Percentiles rank a stretch among this genome's conserved stretches.
Evolutionary conservation across 2,113 vertebrate species (phyloP).

Genomic region (Progne subis): DNA sequence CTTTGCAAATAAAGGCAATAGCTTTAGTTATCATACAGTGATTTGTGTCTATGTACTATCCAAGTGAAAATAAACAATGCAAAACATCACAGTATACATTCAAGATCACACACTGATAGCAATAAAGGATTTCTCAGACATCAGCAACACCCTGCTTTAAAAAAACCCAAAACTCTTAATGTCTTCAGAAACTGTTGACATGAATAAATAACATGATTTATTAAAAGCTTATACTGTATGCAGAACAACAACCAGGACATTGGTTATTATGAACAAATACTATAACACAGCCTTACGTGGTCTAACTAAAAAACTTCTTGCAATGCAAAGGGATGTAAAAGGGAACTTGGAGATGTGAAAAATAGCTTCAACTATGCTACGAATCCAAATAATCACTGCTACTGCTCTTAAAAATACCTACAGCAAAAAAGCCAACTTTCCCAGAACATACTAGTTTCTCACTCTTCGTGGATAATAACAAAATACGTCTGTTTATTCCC

Average conservation of each 20-base stretch:
- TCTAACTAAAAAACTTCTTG: not conserved
- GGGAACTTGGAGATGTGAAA: not conserved
- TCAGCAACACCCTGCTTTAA: not conserved
- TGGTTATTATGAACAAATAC: not conserved
- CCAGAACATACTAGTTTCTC: not conserved
- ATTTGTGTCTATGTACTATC: not conserved
- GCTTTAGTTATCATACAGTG: not conserved
- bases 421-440: not conserved
- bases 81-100: not conserved
- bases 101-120: not conserved
- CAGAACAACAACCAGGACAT: not conserved
- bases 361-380: not conserved
- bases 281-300: not conserved
- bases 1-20: not conserved
- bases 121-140: not conserved
- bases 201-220: not conserved
- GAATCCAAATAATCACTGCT: not conserved
- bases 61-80: not conserved
- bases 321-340: not conserved
- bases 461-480: not conserved
- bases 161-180: not conserved
- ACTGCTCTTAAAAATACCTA: not conserved
- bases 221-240: not conserved
- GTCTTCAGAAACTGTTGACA: not conserved
- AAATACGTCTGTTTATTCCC: not conserved